Evolutionary conservation across 2,888 invertebrate species (phyloP).

Genomic region (Eurytoma adleriae): DNA sequence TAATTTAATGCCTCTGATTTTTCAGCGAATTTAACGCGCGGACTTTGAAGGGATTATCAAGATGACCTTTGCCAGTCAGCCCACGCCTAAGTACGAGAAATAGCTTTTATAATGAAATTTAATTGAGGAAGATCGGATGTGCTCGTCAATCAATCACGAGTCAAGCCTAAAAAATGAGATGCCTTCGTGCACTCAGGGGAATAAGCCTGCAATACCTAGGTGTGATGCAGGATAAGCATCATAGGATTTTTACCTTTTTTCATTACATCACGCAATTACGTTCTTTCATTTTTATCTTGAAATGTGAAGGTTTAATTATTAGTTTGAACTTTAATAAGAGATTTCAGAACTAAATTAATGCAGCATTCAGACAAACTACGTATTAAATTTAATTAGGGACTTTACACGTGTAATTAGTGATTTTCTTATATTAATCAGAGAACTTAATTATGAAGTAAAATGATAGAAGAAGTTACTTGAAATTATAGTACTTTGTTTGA

Average conservation of each 20-base stretch:
- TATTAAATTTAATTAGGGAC: no score
- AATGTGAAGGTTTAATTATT: neutral
- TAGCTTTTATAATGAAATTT: conserved; percentile 8
- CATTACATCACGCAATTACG: no score
- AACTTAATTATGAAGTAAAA: no score
- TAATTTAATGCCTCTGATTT: neutral
- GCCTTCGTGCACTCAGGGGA: neutral
- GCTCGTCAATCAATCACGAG: conserved; percentile 13
- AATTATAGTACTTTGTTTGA: no score
- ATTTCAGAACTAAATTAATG: neutral
- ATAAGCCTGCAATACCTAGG: conserved; percentile 8
- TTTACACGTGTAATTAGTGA: no score
- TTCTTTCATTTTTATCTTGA: neutral
- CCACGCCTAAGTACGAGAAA: neutral
- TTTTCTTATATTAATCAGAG: no score
- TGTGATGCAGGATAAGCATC: neutral
- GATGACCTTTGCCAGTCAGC: neutral
- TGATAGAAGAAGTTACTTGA: no score
- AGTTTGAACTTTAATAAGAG: neutral
- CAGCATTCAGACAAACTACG: no score
- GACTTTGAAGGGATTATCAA: neutral
- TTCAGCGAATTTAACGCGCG: no score
- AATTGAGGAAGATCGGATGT: conserved; percentile 1
- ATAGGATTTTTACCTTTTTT: neutral
- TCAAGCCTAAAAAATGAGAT: neutral